Conservation (phyloP, 2,888 invertebrate species). For the Scotopteryx bipunctaria region DNA sequence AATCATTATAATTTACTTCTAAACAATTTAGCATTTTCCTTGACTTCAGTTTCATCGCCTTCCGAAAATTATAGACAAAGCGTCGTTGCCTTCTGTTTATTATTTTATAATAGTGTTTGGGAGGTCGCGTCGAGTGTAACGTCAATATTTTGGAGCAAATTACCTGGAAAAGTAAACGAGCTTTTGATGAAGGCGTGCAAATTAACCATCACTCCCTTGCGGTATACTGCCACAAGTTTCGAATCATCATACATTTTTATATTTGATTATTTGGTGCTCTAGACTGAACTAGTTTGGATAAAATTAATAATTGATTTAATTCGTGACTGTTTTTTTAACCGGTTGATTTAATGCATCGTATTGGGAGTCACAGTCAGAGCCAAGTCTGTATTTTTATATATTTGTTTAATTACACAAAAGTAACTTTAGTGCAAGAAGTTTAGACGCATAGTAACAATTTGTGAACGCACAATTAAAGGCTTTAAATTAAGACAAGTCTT, state of each 20-base stretch:
- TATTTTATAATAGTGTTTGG: slow-evolving; percentile 26
- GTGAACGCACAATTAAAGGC: slow-evolving; percentile 3
- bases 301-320: too few species aligned
- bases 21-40: too few species aligned
- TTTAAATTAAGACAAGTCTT: slow-evolving; percentile 14
- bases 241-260: not conserved
- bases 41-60: not conserved
- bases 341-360: too few species aligned
- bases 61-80: slow-evolving; percentile 14
- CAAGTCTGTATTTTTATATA: too few species aligned
- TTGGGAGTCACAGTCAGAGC: too few species aligned
- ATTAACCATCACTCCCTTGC: slow-evolving; percentile 2
- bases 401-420: too few species aligned
- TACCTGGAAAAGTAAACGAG: slow-evolving; percentile 31
- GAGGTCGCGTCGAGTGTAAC: slow-evolving; percentile 17
- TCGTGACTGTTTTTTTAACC: too few species aligned
- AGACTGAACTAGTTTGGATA: too few species aligned
- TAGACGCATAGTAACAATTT: not conserved
- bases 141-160: slow-evolving; percentile 32
- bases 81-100: slow-evolving; percentile 6
- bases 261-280: not conserved
- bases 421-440: too few species aligned
- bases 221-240: not conserved
- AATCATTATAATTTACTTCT: too few species aligned
- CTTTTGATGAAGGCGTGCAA: slow-evolving; percentile 28